Percentiles rank a stretch among this genome's conserved stretches.
phyloP scores from a whole-genome alignment of 2,888 invertebrate genomes.

The Eilema griseolum region DNA sequence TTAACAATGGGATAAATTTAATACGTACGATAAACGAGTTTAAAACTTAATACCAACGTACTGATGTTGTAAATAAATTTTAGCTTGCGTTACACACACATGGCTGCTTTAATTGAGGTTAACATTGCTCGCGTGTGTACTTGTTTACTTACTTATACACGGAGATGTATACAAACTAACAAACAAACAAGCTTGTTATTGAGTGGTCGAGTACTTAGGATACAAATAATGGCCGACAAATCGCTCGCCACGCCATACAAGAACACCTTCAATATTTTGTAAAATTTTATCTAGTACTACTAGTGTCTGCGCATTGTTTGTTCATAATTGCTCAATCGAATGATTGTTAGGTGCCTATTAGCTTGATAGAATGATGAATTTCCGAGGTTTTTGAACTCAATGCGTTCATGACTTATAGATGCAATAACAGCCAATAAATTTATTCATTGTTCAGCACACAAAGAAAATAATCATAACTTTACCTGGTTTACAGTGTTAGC shows the following conservation, averaged over 20 bases:
- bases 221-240: slow-evolving; percentile 42
- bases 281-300: slow-evolving; percentile 18
- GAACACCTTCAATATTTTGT: slow-evolving; percentile 18
- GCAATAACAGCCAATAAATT: slow-evolving; percentile 8
- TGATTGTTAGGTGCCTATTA: slow-evolving; percentile 25
- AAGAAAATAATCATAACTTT: background rate
- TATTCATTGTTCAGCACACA: background rate
- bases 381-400: slow-evolving; percentile 20
- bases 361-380: slow-evolving; percentile 20
- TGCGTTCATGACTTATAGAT: slow-evolving; percentile 22
- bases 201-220: slow-evolving; percentile 44
- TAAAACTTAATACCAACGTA: slow-evolving; percentile 56
- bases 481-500: background rate
- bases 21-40: slow-evolving; percentile 63
- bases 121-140: slow-evolving; percentile 49
- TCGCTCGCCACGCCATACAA: slow-evolving; percentile 32
- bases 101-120: slow-evolving; percentile 59
- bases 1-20: slow-evolving; percentile 77
- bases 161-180: slow-evolving; percentile 38
- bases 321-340: slow-evolving; percentile 19
- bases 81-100: slow-evolving; percentile 49
- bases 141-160: slow-evolving; percentile 33
- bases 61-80: slow-evolving; percentile 55
- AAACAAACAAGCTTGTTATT: slow-evolving; percentile 51
- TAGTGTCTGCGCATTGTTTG: slow-evolving; percentile 20